Base-by-base conservation (phyloP, 2,797 vertebrate genomes). In the Sphenodon punctatus region DNA sequence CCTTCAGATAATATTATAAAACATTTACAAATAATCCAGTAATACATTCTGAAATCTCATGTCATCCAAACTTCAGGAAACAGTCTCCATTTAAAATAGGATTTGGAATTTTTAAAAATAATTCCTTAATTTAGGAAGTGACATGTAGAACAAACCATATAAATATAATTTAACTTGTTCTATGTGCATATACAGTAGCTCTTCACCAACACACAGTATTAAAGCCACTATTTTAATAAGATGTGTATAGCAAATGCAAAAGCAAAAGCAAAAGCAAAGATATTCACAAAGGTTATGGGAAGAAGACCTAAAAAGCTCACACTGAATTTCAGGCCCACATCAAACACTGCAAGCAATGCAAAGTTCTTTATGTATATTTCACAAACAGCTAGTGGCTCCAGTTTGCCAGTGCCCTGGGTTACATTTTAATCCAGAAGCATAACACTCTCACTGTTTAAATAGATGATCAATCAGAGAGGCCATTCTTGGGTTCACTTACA, bases 401-500 rank as follows among this genome's bases (percentile, higher is more conserved):
- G 85, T 87, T 88, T 90, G 89, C 87, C 80, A 92, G 74, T 72
- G 78, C 88, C 81, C 84, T 84, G 70, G 92, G 87, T 94, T 92
- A 89, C 59, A 1, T 91, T 92, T 88, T 92, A 92, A 93, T 89
- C 86, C 84, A 87, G 88, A 93, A 89, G 79, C 89, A 90, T 84
- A 91, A 88, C 86, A 86, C 80, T 90, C 80, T 88, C 89, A 89
- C 78, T 92, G 71, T 89, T 92, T 90, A 91, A 91, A 92, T 87
- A 91, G 91, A 90, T 81, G 82, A 91, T 92, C 86, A 91, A 82
- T 94, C 78, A 89, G 69, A 84, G 90, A 90, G 94, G 89, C 75
- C 82, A 88, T 88, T 94, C 63, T 92, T 89, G 58, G 93, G 94
- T 93, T 94, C 93, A 91, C 71, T 90, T 91, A 84, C 88, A 92